Evolutionary conservation across 1,140 invertebrate species (phyloP).

Genomic region (Linepithema humile): DNA sequence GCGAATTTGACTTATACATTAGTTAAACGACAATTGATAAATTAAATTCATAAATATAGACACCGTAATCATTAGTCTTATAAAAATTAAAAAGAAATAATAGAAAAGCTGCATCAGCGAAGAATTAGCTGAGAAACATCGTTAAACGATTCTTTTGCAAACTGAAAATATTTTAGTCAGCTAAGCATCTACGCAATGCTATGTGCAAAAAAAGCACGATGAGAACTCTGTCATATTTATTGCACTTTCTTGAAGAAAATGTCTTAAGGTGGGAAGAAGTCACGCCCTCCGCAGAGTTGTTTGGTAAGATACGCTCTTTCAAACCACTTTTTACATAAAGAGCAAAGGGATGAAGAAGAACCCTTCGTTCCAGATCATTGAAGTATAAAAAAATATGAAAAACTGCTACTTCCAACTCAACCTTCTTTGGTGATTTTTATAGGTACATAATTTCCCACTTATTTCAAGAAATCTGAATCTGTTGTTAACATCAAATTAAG

Average conservation of each 20-base stretch:
- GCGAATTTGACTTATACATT: not conserved
- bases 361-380: not conserved
- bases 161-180: not conserved
- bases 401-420: not conserved
- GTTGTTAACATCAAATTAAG: not conserved
- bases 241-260: not conserved
- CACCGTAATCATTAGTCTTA: not conserved
- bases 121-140: not conserved
- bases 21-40: not conserved
- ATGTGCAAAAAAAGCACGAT: not conserved
- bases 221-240: not conserved
- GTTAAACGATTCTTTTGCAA: not conserved
- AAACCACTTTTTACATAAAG: slow-evolving; percentile 10
- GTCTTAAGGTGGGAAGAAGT: not conserved
- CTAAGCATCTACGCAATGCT: not conserved
- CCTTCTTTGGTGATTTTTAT: not conserved
- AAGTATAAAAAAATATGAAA: slow-evolving; percentile 33
- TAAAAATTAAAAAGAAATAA: not conserved
- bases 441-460: not conserved
- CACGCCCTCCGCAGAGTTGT: not conserved
- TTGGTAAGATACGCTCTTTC: slow-evolving; percentile 22
- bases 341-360: slow-evolving; percentile 6
- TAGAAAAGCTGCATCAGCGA: not conserved
- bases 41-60: not conserved
- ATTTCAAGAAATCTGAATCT: not conserved